These are phyloP conservation scores for Rattus norvegicus DNA, from an alignment of 2,113 vertebrate genomes.

Conservation along the genomic window DNA sequence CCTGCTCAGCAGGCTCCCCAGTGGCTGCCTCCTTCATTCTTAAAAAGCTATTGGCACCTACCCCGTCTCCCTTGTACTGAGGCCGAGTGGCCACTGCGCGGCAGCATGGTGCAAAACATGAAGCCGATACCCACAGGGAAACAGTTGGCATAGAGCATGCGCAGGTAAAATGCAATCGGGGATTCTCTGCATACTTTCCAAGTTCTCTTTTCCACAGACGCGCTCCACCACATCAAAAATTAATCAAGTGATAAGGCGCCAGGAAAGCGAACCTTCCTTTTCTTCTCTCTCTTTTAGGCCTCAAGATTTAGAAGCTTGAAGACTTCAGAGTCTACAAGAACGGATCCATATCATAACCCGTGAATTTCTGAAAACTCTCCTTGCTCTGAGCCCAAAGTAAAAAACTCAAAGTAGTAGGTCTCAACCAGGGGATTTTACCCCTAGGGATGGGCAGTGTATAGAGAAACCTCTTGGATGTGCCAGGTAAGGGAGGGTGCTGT, in stretches of 20 bases:
- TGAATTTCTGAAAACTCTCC: not conserved
- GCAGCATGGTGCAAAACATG: not conserved
- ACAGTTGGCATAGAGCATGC: not conserved
- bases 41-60: not conserved
- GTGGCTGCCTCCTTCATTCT: accelerated
- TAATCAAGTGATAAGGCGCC: not conserved
- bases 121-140: accelerated
- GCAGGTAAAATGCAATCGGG: not conserved
- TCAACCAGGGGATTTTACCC: not conserved
- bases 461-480: not conserved
- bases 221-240: not conserved
- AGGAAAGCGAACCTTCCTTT: not conserved
- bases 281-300: not conserved
- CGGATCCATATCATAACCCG: not conserved
- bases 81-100: not conserved
- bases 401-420: not conserved
- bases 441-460: not conserved
- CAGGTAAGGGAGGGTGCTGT: too few relatives aligned
- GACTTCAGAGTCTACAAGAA: not conserved
- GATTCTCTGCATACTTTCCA: not conserved
- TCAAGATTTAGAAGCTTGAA: not conserved
- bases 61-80: not conserved
- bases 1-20: not conserved
- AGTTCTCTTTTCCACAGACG: not conserved
- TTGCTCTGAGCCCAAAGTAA: not conserved